phyloP scores from a whole-genome alignment of 2,113 vertebrate genomes.

The Poeciliopsis prolifica region DNA sequence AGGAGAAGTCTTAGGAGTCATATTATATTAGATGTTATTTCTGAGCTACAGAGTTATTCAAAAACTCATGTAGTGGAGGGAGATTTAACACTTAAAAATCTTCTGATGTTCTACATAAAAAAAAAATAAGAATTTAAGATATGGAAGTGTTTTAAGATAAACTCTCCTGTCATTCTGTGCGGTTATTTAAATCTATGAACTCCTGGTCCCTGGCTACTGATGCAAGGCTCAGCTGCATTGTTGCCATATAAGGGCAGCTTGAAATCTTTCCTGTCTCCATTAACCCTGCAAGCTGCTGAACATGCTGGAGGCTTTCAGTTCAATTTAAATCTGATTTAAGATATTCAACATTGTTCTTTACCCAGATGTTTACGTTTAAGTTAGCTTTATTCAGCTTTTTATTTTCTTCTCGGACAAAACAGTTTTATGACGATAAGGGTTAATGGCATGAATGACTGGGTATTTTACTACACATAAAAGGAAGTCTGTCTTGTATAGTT shows the following conservation, averaged over 20 bases:
- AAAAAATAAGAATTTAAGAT: not conserved
- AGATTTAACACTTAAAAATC: not conserved
- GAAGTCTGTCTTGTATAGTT: too few relatives aligned
- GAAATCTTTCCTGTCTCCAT: slow-evolving; percentile 45
- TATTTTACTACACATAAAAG: too few relatives aligned
- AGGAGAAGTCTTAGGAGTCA: too few relatives aligned
- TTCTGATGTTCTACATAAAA: not conserved
- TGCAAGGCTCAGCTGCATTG: slow-evolving; percentile 45
- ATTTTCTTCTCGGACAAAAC: too few relatives aligned
- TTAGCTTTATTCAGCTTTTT: too few relatives aligned
- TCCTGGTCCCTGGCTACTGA: slow-evolving; percentile 54
- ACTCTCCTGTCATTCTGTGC: slow-evolving; percentile 24
- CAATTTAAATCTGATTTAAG: not conserved
- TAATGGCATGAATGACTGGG: too few relatives aligned
- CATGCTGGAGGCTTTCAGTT: slow-evolving; percentile 2
- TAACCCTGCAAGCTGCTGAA: slow-evolving; percentile 28
- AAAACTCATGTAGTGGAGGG: too few relatives aligned
- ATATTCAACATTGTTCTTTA: not conserved
- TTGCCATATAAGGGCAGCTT: slow-evolving; percentile 77
- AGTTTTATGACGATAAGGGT: too few relatives aligned
- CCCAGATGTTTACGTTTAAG: not conserved
- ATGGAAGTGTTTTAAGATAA: slow-evolving; percentile 8
- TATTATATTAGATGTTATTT: too few relatives aligned
- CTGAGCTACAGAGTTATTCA: too few relatives aligned
- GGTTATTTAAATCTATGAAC: slow-evolving; percentile 32